A percentile compares a stretch with the other conserved stretches of the same genome.
These are phyloP conservation scores for Acromyrmex echinatior DNA, from an alignment of 1,140 invertebrate genomes.

Conservation along the genomic window DNA sequence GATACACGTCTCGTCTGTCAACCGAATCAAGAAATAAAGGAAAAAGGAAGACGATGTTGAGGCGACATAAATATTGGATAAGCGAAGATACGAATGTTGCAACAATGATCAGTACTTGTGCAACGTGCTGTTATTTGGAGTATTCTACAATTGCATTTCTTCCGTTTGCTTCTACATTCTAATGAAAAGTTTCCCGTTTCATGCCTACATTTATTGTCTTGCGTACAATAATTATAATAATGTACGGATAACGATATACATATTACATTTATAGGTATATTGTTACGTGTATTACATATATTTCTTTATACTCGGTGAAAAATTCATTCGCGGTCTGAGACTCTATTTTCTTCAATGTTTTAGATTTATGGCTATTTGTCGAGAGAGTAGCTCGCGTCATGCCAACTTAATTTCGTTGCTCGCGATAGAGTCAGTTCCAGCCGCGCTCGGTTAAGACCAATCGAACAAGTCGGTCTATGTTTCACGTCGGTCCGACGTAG, in stretches of 20 bases:
- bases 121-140: neutral
- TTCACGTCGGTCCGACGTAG: conserved; percentile 66
- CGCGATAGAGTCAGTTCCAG: conserved; percentile 30
- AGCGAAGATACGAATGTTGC: conserved; percentile 40
- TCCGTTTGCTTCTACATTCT: conserved; percentile 1
- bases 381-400: conserved; percentile 2
- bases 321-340: neutral
- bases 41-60: neutral
- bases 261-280: neutral
- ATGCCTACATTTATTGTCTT: neutral
- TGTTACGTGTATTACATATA: neutral
- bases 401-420: conserved; percentile 40
- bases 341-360: neutral
- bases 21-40: neutral
- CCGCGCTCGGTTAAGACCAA: conserved; percentile 63
- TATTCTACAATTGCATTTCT: neutral
- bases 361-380: neutral
- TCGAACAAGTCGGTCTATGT: conserved; percentile 76
- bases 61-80: conserved; percentile 25
- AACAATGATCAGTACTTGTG: neutral
- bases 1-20: neutral
- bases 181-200: neutral
- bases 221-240: neutral
- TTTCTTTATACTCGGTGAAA: neutral
- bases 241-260: neutral